These are phyloP conservation scores for Cochlearius cochlearius DNA, from an alignment of 2,113 vertebrate genomes.

Conservation along the genomic window DNA sequence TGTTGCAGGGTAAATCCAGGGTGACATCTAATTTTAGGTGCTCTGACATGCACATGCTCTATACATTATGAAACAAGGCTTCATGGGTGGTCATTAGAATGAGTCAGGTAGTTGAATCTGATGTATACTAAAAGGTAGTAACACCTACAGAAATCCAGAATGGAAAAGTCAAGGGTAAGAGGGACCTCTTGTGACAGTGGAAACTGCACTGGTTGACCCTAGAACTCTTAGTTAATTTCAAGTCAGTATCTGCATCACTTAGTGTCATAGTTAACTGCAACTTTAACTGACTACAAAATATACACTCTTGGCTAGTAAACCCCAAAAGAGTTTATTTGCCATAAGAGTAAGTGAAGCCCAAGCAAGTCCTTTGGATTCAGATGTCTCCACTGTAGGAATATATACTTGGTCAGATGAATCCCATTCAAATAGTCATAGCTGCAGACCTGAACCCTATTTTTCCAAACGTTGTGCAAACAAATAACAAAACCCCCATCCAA, in stretches of 20 bases:
- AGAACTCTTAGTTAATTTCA: not conserved
- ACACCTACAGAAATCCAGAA: not conserved
- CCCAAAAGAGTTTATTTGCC: not conserved
- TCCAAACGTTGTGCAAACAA: not conserved
- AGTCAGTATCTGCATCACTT: not conserved
- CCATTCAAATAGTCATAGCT: not conserved
- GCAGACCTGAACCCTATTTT: not conserved
- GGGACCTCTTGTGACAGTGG: not conserved
- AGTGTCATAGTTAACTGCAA: not conserved
- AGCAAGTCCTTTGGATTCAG: not conserved
- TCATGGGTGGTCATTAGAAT: not conserved
- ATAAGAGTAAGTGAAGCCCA: not conserved
- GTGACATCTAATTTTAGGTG: not conserved
- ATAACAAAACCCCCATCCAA: not conserved
- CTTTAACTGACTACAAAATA: not conserved
- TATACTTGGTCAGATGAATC: not conserved
- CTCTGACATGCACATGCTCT: not conserved
- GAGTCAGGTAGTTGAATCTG: not conserved
- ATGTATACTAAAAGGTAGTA: not conserved
- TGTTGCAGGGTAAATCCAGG: not conserved
- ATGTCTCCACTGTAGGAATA: not conserved
- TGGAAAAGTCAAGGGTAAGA: not conserved
- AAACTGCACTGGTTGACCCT: not conserved
- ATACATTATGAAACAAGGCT: not conserved
- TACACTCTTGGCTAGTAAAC: not conserved